Evolutionary conservation across 2,888 invertebrate genomes (phyloP).

Genomic region (Lacanobia oleracea): DNA sequence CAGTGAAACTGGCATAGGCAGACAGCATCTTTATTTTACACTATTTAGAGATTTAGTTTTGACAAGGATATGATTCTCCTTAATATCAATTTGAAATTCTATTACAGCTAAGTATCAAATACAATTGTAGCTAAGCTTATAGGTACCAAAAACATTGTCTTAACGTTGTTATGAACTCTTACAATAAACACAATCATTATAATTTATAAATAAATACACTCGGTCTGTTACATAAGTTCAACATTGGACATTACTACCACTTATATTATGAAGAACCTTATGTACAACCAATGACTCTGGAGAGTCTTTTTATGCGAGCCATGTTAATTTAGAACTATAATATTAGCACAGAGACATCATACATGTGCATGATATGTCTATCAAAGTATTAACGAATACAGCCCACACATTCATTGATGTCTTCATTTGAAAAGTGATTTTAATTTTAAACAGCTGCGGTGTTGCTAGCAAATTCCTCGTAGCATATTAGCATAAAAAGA

Average conservation of each 20-base stretch:
- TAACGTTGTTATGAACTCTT: not conserved
- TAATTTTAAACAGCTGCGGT: constrained; percentile 34
- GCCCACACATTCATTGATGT: constrained; percentile 14
- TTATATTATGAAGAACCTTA: not conserved
- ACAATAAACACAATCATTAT: not conserved
- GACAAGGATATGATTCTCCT: too few relatives aligned
- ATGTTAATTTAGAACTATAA: not conserved
- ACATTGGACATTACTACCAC: not conserved
- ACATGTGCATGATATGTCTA: constrained; percentile 3
- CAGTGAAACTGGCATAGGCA: too few relatives aligned
- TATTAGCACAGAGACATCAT: constrained; percentile 27
- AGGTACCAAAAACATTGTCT: too few relatives aligned
- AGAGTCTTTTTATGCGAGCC: not conserved
- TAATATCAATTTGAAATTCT: too few relatives aligned
- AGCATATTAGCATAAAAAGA: constrained; percentile 63
- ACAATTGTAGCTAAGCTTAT: too few relatives aligned
- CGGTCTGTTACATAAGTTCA: not conserved
- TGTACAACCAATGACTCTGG: not conserved
- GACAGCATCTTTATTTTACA: too few relatives aligned
- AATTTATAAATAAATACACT: not conserved
- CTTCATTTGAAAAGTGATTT: constrained; percentile 29
- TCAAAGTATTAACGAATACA: constrained; percentile 4
- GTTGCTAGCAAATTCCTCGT: constrained; percentile 35
- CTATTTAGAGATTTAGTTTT: too few relatives aligned
- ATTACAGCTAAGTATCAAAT: too few relatives aligned